phyloP scores from a whole-genome alignment of 2,113 vertebrate genomes.

The Brevimyrus niger region DNA sequence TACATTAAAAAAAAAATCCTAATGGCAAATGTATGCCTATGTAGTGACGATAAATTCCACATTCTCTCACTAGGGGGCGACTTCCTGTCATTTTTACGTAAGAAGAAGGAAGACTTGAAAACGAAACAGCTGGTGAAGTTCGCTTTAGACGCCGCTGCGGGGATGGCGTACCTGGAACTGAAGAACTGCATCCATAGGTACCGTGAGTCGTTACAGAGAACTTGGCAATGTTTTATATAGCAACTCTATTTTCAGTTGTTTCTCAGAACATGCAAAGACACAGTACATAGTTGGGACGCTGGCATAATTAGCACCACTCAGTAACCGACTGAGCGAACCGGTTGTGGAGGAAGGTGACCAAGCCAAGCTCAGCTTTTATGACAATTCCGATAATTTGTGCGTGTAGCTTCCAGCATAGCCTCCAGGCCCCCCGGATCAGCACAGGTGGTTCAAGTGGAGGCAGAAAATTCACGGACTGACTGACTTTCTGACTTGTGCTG shows the following conservation, averaged over 20 bases:
- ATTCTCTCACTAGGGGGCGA: slow-evolving; percentile 72
- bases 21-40: not conserved
- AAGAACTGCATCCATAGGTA: slow-evolving; percentile 98
- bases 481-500: not conserved
- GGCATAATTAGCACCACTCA: not conserved
- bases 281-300: not conserved
- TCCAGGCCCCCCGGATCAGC: not conserved
- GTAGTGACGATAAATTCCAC: not conserved
- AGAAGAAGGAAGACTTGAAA: slow-evolving; percentile 94
- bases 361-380: not conserved
- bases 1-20: not conserved
- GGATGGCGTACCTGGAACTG: slow-evolving; percentile 89
- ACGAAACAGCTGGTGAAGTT: slow-evolving; percentile 86
- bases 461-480: not conserved
- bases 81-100: slow-evolving; percentile 91
- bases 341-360: too few species aligned
- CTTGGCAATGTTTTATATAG: not conserved
- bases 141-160: slow-evolving; percentile 80
- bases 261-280: not conserved
- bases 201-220: slow-evolving; percentile 4
- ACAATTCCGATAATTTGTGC: not conserved
- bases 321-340: not conserved
- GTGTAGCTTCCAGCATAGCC: not conserved
- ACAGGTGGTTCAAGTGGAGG: not conserved
- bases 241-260: not conserved